Base-by-base conservation (phyloP, 2,888 invertebrate genomes). In the Stenotaenia linearis region DNA sequence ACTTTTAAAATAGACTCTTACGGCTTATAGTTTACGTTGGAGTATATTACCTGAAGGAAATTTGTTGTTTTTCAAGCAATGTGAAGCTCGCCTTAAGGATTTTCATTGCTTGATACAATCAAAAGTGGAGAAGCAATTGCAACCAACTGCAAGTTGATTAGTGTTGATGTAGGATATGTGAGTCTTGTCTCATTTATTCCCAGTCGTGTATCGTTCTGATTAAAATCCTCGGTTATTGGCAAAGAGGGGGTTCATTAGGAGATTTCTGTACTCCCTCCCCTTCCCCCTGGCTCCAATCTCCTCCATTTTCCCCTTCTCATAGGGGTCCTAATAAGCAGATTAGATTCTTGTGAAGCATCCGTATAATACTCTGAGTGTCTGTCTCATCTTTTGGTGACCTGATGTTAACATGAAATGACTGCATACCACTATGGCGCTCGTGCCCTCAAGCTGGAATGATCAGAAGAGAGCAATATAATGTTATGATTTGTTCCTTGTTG, bases 141-240 rank as follows among this genome's bases (percentile, higher is more conserved):
- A 50, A 50, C 18, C 50, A 50, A 50, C 50, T 50, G 50, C 25
- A 69, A 69, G 69, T 69, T 69, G 69, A 69, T 69, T 69, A 28
- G 69, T 69, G 23, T 69, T 28, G 69, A 69, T 69, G 69, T 69
- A 69, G 69, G 69, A 69, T 28, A 69, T 69, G 69, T 28, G 69
- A 69, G 69, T 69, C 69, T 69, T 28, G 69, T 69, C 69, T 69
- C 69, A 69, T 69, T 69, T 69, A 69, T 69, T 69, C 69, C 69
- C 69, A 69, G 69, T 69, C 69, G 69, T 69, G 69, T 69, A 69
- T 69, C 69, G 69, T 69, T 69, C 69, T 69, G 69, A 69, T 69
- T 69, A 69, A 69, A 69, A 69, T 69, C 69, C 69, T 69, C 25
- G 69, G 69, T 69, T 69, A 69, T 69, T 69, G 69, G 69, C 69